Conservation (phyloP, 2,888 invertebrate species). For the Aspidapion aeneum region DNA sequence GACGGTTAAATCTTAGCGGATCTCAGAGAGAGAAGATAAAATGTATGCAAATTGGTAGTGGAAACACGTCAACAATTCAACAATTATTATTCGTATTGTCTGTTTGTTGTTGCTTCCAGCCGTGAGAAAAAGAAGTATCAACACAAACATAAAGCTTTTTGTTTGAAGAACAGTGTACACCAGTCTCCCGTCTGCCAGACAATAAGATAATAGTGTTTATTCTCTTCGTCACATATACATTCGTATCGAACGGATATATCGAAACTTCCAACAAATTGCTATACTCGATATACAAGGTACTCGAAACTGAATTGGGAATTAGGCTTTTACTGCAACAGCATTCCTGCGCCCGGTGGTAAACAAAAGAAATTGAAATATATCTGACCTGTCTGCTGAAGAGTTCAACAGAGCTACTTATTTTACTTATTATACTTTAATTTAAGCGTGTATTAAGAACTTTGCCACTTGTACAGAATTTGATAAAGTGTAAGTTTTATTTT, state of each 20-base stretch:
- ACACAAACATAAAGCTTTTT: constrained; percentile 40
- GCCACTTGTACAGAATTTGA: no score
- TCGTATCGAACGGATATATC: no score
- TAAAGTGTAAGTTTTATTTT: no score
- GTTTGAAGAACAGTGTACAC: constrained; percentile 40
- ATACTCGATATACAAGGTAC: constrained; percentile 11
- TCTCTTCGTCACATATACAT: constrained; percentile 37
- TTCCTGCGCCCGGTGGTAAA: background rate
- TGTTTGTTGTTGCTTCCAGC: constrained; percentile 24
- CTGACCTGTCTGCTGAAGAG: background rate
- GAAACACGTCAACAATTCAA: constrained; percentile 20
- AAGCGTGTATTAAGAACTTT: no score
- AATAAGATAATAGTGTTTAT: constrained; percentile 38
- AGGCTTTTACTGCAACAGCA: constrained; percentile 1
- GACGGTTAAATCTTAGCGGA: no score
- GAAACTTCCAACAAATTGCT: constrained; percentile 22
- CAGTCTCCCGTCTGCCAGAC: constrained; percentile 37
- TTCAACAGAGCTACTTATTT: no score
- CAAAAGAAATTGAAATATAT: background rate
- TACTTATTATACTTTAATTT: no score
- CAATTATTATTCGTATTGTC: constrained; percentile 23
- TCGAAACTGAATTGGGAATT: background rate
- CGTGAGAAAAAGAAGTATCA: constrained; percentile 37
- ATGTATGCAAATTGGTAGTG: constrained; percentile 18
- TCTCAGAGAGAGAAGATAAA: background rate